Evolutionary conservation across 2,888 invertebrate species (phyloP).

Genomic region (Rhyacophila evoluta): DNA sequence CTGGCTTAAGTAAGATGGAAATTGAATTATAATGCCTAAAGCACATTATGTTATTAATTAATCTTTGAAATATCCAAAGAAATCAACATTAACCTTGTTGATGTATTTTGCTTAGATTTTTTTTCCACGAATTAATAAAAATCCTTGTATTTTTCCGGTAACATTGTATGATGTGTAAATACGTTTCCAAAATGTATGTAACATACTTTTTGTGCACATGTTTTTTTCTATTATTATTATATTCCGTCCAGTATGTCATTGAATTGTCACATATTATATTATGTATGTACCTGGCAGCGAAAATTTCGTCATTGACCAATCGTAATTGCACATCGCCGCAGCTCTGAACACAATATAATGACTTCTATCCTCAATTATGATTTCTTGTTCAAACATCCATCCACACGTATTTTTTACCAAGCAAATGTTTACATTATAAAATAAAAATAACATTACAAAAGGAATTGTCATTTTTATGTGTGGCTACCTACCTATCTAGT

Average conservation of each 20-base stretch:
- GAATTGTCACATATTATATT: constrained; percentile 20
- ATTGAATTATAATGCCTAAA: too few species aligned
- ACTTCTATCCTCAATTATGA: constrained; percentile 22
- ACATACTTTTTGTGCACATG: not conserved
- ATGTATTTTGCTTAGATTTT: not conserved
- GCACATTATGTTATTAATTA: too few species aligned
- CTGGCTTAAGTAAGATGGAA: too few species aligned
- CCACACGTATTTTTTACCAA: not conserved
- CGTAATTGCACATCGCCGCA: not conserved
- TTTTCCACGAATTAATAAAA: not conserved
- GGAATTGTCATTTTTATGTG: constrained; percentile 12
- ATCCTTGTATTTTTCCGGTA: not conserved
- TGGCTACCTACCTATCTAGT: not conserved
- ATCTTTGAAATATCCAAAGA: too few species aligned
- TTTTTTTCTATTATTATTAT: not conserved
- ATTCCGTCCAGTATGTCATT: constrained; percentile 11
- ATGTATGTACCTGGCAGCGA: not conserved
- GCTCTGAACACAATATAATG: constrained; percentile 6
- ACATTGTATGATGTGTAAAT: not conserved
- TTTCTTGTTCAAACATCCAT: constrained; percentile 14
- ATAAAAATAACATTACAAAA: not conserved
- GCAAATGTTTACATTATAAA: constrained; percentile 6
- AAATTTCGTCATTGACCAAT: constrained; percentile 19
- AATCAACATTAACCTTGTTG: too few species aligned
- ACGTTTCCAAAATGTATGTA: not conserved